Evolutionary conservation across 30 jellyfish, hydroid and myxozoan genomes (phyloP).

Genomic region (Hydractinia symbiolongicarpus): DNA sequence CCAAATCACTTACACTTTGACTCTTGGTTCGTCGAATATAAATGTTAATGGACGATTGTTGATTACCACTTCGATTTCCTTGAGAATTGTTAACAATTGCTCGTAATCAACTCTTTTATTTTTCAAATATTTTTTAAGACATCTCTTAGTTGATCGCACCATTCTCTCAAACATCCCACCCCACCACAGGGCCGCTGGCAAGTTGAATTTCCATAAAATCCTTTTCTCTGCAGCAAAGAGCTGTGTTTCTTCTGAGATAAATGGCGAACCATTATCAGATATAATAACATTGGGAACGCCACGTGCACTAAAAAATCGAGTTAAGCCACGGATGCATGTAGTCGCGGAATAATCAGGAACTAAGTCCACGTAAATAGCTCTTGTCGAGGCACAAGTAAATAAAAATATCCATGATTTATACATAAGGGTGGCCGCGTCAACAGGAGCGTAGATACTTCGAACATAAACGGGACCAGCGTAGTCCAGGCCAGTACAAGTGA

Average conservation of each 20-base stretch:
- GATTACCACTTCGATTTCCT: no score
- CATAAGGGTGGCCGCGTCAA: not conserved
- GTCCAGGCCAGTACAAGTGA: slow-evolving; percentile 5
- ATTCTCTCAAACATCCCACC: slow-evolving; percentile 31
- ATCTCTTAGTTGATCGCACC: slow-evolving; percentile 23
- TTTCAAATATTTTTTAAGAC: slow-evolving; percentile 2
- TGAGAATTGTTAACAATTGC: no score
- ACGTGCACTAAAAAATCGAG: slow-evolving; percentile 15
- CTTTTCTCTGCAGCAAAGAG: not conserved
- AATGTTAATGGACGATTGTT: no score
- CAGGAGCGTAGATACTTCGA: not conserved
- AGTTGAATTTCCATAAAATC: slow-evolving; percentile 19
- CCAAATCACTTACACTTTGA: no score
- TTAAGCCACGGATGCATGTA: not conserved
- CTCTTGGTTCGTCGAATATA: no score
- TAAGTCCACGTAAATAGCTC: slow-evolving; percentile 18
- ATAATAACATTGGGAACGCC: not conserved
- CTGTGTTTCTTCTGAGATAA: no score
- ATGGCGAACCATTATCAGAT: slow-evolving; percentile 10
- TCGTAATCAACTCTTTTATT: no score
- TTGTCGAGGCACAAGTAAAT: slow-evolving; percentile 15
- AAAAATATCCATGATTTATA: slow-evolving; percentile 20
- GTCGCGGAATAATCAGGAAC: not conserved
- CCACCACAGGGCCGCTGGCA: slow-evolving; percentile 43
- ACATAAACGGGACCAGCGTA: slow-evolving; percentile 23